A percentile compares a stretch with the other conserved stretches of the same genome.
Conservation (phyloP, 2,797 vertebrate genomes). For the Sternarchorhynchus goeldii region DNA sequence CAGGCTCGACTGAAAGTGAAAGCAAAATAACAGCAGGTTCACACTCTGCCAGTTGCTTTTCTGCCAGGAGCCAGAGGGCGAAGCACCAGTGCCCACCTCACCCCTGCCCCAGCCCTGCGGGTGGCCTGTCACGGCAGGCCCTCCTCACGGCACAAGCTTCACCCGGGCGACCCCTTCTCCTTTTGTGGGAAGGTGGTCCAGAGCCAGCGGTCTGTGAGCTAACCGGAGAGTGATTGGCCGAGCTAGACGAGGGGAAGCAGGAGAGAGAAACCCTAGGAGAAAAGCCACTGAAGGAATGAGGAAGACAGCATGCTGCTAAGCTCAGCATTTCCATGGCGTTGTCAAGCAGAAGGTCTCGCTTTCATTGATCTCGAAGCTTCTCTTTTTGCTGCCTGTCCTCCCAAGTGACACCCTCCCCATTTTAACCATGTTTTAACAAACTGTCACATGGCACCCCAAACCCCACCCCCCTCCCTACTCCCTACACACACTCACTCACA, state of each 20-base stretch:
- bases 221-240: slow-evolving; percentile 46
- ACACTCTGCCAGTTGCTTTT: slow-evolving; percentile 52
- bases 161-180: slow-evolving; percentile 33
- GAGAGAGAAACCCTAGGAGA: slow-evolving; percentile 49
- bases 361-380: slow-evolving; percentile 41
- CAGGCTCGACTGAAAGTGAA: slow-evolving; percentile 66
- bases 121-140: slow-evolving; percentile 30
- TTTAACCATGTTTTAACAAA: slow-evolving; percentile 38
- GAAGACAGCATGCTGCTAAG: slow-evolving; percentile 39
- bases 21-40: slow-evolving; percentile 59
- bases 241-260: slow-evolving; percentile 7
- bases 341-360: slow-evolving; percentile 45
- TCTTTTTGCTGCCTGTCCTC: slow-evolving; percentile 19
- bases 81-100: slow-evolving; percentile 25
- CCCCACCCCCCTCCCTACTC: not conserved
- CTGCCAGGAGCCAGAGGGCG: slow-evolving; percentile 34
- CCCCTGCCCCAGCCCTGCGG: slow-evolving; percentile 32
- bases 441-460: not conserved
- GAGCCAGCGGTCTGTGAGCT: slow-evolving; percentile 36
- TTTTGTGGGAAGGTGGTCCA: slow-evolving; percentile 30
- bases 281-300: slow-evolving; percentile 11
- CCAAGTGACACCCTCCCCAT: slow-evolving; percentile 30
- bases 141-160: slow-evolving; percentile 34
- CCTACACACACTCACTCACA: not conserved
- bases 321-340: slow-evolving; percentile 46